Evolutionary conservation across 2,113 vertebrate genomes (phyloP).

Genomic region (Myotis yumanensis): DNA sequence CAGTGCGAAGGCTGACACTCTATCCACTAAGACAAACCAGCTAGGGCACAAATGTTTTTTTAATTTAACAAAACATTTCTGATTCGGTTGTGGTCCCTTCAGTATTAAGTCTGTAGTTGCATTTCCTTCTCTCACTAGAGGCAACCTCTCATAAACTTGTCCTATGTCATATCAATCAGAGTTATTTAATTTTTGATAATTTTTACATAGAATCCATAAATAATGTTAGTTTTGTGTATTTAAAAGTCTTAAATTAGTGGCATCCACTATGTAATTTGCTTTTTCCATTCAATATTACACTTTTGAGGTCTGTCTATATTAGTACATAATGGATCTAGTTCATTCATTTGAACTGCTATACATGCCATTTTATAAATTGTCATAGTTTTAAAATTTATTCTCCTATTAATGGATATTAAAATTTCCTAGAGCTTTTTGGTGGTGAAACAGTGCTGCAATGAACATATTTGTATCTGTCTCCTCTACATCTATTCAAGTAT

Average conservation of each 20-base stretch:
- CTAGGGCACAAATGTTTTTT: background rate
- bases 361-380: background rate
- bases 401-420: background rate
- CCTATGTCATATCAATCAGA: background rate
- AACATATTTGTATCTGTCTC: background rate
- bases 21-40: no score
- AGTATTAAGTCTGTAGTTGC: background rate
- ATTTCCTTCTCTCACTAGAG: background rate
- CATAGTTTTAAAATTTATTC: background rate
- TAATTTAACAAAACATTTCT: constrained; percentile 27
- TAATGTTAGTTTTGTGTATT: background rate
- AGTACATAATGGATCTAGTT: background rate
- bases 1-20: no score
- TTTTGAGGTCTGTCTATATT: background rate
- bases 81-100: background rate
- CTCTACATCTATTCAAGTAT: background rate
- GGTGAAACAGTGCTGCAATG: background rate
- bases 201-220: background rate
- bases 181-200: background rate
- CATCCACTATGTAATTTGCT: background rate
- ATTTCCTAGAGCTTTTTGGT: background rate
- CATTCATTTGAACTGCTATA: background rate
- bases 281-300: background rate
- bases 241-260: constrained; percentile 21
- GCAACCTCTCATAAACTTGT: background rate